A percentile compares a stretch with the other conserved stretches of the same genome.
These are phyloP conservation scores for Pituophis catenifer DNA, from an alignment of 2,113 vertebrate species.

Conservation along the genomic window DNA sequence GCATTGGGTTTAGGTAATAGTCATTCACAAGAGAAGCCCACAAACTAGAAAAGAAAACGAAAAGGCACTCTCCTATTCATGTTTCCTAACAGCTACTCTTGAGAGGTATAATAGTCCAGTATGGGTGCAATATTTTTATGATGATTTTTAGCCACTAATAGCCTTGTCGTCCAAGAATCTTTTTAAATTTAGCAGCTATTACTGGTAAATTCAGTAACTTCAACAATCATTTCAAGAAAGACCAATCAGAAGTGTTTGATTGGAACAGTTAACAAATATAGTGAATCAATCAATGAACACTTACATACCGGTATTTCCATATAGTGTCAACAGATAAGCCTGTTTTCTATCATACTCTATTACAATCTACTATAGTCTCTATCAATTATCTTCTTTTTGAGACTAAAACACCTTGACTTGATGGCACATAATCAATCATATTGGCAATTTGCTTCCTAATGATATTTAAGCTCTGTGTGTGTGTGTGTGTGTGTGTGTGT, in stretches of 20 bases:
- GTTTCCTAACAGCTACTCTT: not conserved
- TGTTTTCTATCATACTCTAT: not conserved
- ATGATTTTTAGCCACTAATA: not conserved
- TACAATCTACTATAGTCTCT: not conserved
- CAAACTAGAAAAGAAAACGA: not conserved
- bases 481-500: too few species aligned
- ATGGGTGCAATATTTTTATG: not conserved
- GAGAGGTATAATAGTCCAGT: not conserved
- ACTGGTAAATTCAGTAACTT: not conserved
- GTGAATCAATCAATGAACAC: not conserved
- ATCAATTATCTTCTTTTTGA: not conserved
- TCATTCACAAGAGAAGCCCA: not conserved
- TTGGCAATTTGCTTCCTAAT: not conserved
- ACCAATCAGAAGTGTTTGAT: not conserved
- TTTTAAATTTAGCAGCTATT: not conserved
- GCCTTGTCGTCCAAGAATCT: not conserved
- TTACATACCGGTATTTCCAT: not conserved
- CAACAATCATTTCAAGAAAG: not conserved
- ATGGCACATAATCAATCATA: not conserved
- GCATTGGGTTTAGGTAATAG: not conserved
- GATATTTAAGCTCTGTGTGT: not conserved
- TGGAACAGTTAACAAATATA: not conserved
- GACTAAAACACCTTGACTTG: not conserved
- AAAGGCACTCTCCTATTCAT: not conserved
- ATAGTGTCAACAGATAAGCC: not conserved